Percentiles rank a stretch among this genome's conserved stretches.
Evolutionary conservation across 2,113 vertebrate species (phyloP).

Genomic region (Melanotaenia duboulayi): DNA sequence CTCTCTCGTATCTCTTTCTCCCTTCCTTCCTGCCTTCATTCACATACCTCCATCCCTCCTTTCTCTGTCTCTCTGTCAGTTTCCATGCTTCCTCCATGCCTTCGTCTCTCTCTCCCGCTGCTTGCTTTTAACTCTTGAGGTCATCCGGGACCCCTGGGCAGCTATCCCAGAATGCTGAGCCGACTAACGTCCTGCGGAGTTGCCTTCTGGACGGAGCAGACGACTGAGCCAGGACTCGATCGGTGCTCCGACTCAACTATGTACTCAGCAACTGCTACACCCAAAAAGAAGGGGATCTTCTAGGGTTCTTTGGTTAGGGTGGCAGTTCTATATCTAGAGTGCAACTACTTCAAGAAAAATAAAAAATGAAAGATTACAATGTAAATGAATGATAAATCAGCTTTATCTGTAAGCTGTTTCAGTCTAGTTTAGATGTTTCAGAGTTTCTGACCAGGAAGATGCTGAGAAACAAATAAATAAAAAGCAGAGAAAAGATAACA

Average conservation of each 20-base stretch:
- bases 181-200: constrained; percentile 79
- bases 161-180: constrained; percentile 81
- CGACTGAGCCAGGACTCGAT: constrained; percentile 73
- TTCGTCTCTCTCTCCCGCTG: constrained; percentile 78
- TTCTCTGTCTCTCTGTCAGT: constrained; percentile 49
- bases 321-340: neutral
- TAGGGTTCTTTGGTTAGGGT: constrained; percentile 17
- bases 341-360: too few species aligned
- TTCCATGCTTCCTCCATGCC: constrained; percentile 64
- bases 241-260: constrained; percentile 53
- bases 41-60: constrained; percentile 54
- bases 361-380: constrained; percentile 20
- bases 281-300: constrained; percentile 32
- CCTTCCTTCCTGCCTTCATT: constrained; percentile 18
- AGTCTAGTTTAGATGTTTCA: too few species aligned
- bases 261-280: constrained; percentile 57
- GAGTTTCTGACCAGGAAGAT: neutral
- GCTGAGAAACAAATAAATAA: neutral
- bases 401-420: too few species aligned
- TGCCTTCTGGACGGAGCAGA: constrained; percentile 81
- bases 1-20: neutral
- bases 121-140: constrained; percentile 85
- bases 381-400: constrained; percentile 9
- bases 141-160: constrained; percentile 84
- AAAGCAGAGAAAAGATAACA: neutral